A percentile compares a stretch with the other conserved stretches of the same genome.
phyloP scores from a whole-genome alignment of 2,888 invertebrate species.

The Proisotoma minuta region DNA sequence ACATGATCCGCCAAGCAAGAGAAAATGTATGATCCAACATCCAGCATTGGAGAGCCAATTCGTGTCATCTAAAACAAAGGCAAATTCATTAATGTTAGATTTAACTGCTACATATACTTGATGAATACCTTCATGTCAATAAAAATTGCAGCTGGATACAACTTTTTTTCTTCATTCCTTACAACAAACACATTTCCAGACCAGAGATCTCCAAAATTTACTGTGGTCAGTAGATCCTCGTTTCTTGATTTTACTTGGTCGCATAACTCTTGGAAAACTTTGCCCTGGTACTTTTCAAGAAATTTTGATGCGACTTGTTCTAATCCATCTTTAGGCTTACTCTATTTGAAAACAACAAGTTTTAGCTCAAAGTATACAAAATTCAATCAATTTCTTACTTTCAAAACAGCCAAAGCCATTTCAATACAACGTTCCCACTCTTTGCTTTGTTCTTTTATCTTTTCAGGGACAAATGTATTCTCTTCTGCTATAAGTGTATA shows the following conservation, averaged over 20 bases:
- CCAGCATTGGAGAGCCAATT: constrained; percentile 14
- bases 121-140: not conserved
- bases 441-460: not conserved
- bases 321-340: not conserved
- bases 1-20: not conserved
- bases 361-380: too few relatives aligned
- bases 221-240: not conserved
- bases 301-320: not conserved
- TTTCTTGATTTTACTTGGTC: not conserved
- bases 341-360: not conserved
- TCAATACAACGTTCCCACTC: constrained; percentile 1
- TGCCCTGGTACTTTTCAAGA: not conserved
- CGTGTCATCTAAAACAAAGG: constrained; percentile 8
- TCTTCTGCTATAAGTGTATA: constrained; percentile 3
- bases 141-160: not conserved
- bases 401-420: constrained; percentile 1
- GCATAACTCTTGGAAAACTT: constrained; percentile 2
- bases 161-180: not conserved
- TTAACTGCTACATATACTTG: not conserved
- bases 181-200: constrained; percentile 14
- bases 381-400: constrained; percentile 7
- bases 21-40: constrained; percentile 11
- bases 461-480: constrained; percentile 3
- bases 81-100: not conserved
- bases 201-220: constrained; percentile 19